Percentiles rank a stretch among this genome's conserved stretches.
phyloP scores from a whole-genome alignment of 1,140 invertebrate species.

The Parapsyche elsis region DNA sequence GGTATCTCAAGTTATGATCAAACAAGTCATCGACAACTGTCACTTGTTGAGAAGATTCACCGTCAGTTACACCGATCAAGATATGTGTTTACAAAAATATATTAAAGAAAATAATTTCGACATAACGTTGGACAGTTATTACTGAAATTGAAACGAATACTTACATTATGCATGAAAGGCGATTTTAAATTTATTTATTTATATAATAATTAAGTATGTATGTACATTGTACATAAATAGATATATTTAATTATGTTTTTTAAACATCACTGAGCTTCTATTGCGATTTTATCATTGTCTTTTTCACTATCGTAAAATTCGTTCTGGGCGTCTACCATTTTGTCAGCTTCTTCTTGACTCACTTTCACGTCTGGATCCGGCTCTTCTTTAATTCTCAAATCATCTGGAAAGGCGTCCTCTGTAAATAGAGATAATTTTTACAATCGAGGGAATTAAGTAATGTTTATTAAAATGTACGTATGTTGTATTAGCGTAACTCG shows the following conservation, averaged over 20 bases:
- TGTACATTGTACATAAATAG: neutral
- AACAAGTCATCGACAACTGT: conserved; percentile 61
- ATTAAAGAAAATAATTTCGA: conserved; percentile 64
- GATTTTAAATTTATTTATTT: neutral
- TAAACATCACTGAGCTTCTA: conserved; percentile 54
- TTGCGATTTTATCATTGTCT: conserved; percentile 74
- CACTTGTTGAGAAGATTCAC: conserved; percentile 61
- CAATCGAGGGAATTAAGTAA: neutral
- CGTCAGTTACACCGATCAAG: conserved; percentile 60
- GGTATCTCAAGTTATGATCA: conserved; percentile 62
- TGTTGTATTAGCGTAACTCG: conserved; percentile 46
- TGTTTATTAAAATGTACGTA: neutral
- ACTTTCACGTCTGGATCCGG: conserved; percentile 86
- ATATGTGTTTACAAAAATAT: conserved; percentile 60
- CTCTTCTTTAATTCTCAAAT: conserved; percentile 77
- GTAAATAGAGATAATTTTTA: conserved; percentile 38
- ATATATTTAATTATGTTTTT: neutral
- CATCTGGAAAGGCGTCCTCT: conserved; percentile 75
- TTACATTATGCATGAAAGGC: neutral
- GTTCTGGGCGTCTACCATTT: conserved; percentile 87
- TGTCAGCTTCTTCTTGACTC: conserved; percentile 83
- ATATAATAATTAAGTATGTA: neutral
- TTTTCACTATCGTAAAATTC: conserved; percentile 95
- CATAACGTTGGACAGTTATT: conserved; percentile 58
- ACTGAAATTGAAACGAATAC: conserved; percentile 9